Base-by-base conservation (phyloP, 2,113 vertebrate genomes). In the Thamnaconus septentrionalis region DNA sequence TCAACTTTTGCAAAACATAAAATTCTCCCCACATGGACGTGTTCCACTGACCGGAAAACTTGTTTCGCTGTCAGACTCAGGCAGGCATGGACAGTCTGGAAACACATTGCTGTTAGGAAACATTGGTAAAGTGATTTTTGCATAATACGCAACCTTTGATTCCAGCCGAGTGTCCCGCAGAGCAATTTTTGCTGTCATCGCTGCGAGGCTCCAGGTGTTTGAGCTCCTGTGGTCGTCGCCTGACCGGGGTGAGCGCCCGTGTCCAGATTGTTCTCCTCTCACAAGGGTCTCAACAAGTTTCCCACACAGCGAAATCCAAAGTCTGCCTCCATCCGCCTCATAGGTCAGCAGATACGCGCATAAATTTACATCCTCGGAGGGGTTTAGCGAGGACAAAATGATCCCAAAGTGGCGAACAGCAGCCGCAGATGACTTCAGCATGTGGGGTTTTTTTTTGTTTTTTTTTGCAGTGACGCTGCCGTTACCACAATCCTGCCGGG, bases 401-500 rank as follows among this genome's bases (percentile, higher is more conserved):
- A 69, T 73, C 67, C n/a, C 52, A 67, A 76, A 68, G 76, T 71
- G 73, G 66, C 75, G 58, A 72, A 71, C 71, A 59, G 66, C 78
- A 64, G 59, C 67, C 50, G 31, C 8, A 41, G 48, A 82, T 88
- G 73, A 77, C 79, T 71, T 85, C 86, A 84, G 31, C 42, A 5
- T 76, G 80, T 71, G 76, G 83, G 18, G 18, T 31, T 31, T 31
- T 31, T 85, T 74, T 65, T 49, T 9, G 18, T 31, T 31, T 31
- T 31, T 85, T 74, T 65, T 49, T 9, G n/a, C 60, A 64, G 55
- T 76, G 73, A 78, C 48, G 71, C 60, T 73, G 59, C 61, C 50
- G 54, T 86, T 67, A 63, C 81, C 73, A 59, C 59, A 31, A 53
- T 45, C 47, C 71, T 81, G 75, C 47, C 69, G 69, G 68, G 59